Base-by-base conservation (phyloP, 2,888 invertebrate species). In the Diachrysia chrysitis region DNA sequence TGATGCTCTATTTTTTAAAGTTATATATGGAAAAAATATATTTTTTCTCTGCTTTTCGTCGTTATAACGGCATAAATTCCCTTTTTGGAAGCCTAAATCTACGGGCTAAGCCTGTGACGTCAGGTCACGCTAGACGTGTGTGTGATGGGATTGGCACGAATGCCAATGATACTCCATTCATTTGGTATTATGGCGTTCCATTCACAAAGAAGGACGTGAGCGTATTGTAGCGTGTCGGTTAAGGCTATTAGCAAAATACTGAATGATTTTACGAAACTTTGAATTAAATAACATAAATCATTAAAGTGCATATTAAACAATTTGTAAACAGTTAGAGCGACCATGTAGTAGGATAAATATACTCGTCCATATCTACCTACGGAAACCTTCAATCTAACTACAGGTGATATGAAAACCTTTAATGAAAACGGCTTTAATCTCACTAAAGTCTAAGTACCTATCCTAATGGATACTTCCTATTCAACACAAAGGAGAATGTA, bases 131-230 rank as follows among this genome's bases (percentile, higher is more conserved):
- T 72, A 79, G 79, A 78, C 69, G 73, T 69, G 85, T 86, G 79
- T 85, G 86, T 66, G 76, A 60, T 66, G 65, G 71, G 80, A 84
- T 86, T 86, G 85, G 82, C 87, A 84, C 82, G 60, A 75, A 77
- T 68, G 63, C 57, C 73, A 65, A 76, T 66, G 69, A 67, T 78
- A 67, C 69, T 70, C 71, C 70, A 73, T 81, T 73, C 78, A 76
- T 71, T 71, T 73, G 60, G 54, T 29, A 67, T 73, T 71, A 69
- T 79, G 63, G 73, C 66, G 66, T 68, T 65, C 66, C 81, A 81
- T 69, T 79, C 72, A 73, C 58, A 42, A 60, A 66, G 56, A 63
- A 61, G 65, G 63, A 69, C 63, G 66, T 62, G 63, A 62, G 58
- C 66, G 58, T 67, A 78, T 63, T 53, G 62, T 29, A 63, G 59